Evolutionary conservation across 2,888 invertebrate species (phyloP), one percentile per base, ranked within the genome.

Genomic region (Scrobipalpa atriplicella): DNA sequence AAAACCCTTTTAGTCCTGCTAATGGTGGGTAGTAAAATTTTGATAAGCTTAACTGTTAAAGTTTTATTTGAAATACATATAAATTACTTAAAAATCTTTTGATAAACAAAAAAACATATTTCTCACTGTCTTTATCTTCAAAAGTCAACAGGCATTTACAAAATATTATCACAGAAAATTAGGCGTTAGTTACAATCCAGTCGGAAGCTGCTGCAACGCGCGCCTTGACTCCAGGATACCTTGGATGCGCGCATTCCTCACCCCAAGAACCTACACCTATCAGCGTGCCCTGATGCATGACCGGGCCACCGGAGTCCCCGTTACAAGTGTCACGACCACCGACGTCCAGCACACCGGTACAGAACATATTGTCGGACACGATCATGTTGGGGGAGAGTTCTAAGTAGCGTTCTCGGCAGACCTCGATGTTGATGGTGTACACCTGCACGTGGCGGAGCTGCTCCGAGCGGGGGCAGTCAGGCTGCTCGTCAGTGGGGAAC

Each of bases 321-420:
- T 78, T 75, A 73, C 89, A 89, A 73, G 85, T 86, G 72, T 84
- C 88, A 16, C 86, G 79, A 10, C 85, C 82, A 10, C 86, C 88
- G 5, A 83, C 83, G 41, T 81, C 79, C 0, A 82, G 72, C 76
- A 80, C 81, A 6, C 80, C 80, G 7, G 79, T 72, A 70, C 81
- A 82, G 65, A 82, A 39, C 82, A 83, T 82, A 71, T 78, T 80
- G 52, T 70, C 75, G 3, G 80, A 78, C n/a, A 83, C 62, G 0
- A 67, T 56, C 0, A 2, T 29, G 0, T 43, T 43, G 2, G 21
- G 19, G 13, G 29, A 21, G 9, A 58, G 16, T n/a, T 58, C 38
- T 2, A 68, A 67, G 54, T 83, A 84, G 38, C 77, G 77, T 1
- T 58, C n/a, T 56, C 60, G 70, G 74, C 84, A 84, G 0, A 61